A percentile compares a stretch with the other conserved stretches of the same genome.
Evolutionary conservation across 92 coral and sea anemone species (phyloP).

Genomic region (Zoanthus solanderi): DNA sequence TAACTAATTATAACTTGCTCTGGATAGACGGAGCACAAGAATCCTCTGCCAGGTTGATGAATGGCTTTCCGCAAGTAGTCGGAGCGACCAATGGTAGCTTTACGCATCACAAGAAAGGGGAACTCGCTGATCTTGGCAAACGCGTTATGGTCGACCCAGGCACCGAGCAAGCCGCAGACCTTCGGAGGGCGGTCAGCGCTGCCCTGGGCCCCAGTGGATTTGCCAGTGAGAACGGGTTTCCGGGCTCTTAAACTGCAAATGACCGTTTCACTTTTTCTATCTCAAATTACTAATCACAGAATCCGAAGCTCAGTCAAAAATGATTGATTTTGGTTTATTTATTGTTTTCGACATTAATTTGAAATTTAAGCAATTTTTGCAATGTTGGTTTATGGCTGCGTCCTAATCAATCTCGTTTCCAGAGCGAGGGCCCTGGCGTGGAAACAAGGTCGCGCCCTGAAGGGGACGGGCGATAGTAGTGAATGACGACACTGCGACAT

Average conservation of each 20-base stretch:
- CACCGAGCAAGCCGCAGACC: constrained; percentile 33
- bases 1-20: too few relatives aligned
- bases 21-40: background rate
- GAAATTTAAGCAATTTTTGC: too few relatives aligned
- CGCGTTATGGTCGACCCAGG: constrained; percentile 33
- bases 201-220: constrained; percentile 33
- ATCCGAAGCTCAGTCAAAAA: too few relatives aligned
- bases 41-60: background rate
- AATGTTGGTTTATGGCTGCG: too few relatives aligned
- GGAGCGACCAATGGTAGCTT: constrained; percentile 6
- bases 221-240: constrained; percentile 11
- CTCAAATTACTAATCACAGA: too few relatives aligned
- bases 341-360: too few relatives aligned
- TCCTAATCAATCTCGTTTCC: too few relatives aligned
- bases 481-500: too few relatives aligned
- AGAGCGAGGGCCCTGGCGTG: too few relatives aligned
- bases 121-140: constrained; percentile 15
- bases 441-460: too few relatives aligned
- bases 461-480: too few relatives aligned
- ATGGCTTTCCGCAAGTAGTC: constrained; percentile 16
- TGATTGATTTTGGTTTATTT: too few relatives aligned
- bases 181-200: constrained; percentile 31
- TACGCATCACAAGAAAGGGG: constrained; percentile 22
- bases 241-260: background rate
- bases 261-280: background rate